These are phyloP conservation scores for Drosophila setosimentum DNA, from an alignment of 2,888 invertebrate genomes.

Conservation along the genomic window DNA sequence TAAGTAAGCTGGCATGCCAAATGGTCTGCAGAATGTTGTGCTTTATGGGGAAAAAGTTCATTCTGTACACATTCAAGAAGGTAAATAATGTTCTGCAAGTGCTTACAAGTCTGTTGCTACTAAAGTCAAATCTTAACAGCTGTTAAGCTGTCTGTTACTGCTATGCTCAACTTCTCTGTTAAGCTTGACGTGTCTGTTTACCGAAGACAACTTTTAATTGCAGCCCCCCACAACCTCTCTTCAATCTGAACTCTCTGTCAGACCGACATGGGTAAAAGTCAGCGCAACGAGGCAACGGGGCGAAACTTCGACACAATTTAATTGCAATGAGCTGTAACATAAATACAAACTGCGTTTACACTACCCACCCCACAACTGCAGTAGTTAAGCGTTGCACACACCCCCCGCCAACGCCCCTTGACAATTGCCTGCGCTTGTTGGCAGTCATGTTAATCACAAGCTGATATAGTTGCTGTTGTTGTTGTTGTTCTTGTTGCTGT, in stretches of 20 bases:
- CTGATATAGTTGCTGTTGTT: slow-evolving; percentile 21
- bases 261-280: slow-evolving; percentile 17
- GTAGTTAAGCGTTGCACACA: slow-evolving; percentile 2
- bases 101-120: background rate
- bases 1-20: background rate
- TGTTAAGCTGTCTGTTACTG: background rate
- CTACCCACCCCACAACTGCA: slow-evolving; percentile 15
- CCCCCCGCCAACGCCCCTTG: background rate
- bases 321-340: slow-evolving; percentile 55
- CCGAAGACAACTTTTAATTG: slow-evolving; percentile 3
- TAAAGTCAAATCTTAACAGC: background rate
- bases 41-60: background rate
- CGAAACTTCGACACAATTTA: slow-evolving; percentile 51
- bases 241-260: background rate
- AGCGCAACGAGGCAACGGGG: slow-evolving; percentile 19
- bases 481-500: slow-evolving; percentile 27
- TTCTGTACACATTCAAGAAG: background rate
- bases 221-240: background rate
- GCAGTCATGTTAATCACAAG: slow-evolving; percentile 66
- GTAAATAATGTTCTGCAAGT: background rate
- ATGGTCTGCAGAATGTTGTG: background rate
- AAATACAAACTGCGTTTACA: slow-evolving; percentile 46
- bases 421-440: slow-evolving; percentile 40
- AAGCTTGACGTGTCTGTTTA: background rate
- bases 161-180: background rate